Evolutionary conservation across 2,797 vertebrate species (phyloP), one percentile per base, ranked within the genome.

Genomic region (Galaxias olidus): DNA sequence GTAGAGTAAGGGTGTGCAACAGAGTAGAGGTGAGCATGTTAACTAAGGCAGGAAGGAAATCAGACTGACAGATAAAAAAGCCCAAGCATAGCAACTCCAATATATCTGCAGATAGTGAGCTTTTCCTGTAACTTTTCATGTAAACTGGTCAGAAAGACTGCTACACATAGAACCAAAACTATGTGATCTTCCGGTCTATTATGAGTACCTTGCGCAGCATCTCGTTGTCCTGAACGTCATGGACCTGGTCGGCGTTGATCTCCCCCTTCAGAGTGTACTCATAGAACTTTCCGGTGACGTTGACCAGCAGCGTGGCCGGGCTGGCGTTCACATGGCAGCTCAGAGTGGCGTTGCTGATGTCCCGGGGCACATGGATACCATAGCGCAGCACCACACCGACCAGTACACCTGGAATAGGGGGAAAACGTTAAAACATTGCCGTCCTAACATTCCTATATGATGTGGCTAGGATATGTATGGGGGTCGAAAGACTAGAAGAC

Each of bases 191-290:
- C 30, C 6, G 30, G 30, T 30, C 30, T 30, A 30, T 6, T 30
- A 3, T 30, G 30, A 30, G 30, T 90, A 98, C 97, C 96, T 99
- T 99, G 61, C 95, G 89, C 76, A 99, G 94, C 97, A 99, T 99
- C 84, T 99, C 97, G 1, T 98, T 98, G 68, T 98, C 96, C 71
- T 93, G 93, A 61, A 96, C 89, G 0, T 96, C 91, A 65, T 93
- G 92, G 71, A 96, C 87, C 77, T 94, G 90, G n/a, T 88, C 93
- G 74, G 92, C 82, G 0, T 85, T 88, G 82, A 98, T 96, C 79
- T 97, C 94, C 9, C 96, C 94, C 84, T 97, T 98, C 84, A 99
- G 88, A 0, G 92, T 97, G 83, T 99, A 99, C 83, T 99, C 98
- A 0, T 97, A 98, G 91, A 93, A 97, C 74, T 95, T 97, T 1